Evolutionary conservation across 2,113 vertebrate species (phyloP).

Genomic region (Thermophis baileyi): DNA sequence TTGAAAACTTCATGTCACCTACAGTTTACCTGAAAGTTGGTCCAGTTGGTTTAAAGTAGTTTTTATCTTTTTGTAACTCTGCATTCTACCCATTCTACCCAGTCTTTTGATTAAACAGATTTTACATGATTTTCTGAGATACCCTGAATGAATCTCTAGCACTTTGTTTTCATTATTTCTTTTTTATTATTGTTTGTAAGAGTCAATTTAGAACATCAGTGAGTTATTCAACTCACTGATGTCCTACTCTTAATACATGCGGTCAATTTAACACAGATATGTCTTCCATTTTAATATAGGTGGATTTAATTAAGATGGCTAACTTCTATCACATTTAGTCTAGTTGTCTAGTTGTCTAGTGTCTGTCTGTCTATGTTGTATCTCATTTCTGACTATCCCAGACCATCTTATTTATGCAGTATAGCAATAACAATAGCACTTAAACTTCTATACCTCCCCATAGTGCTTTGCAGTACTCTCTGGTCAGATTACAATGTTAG

Average conservation of each 20-base stretch:
- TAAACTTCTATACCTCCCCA: not conserved
- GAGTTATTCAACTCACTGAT: not conserved
- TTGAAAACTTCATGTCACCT: not conserved
- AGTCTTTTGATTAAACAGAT: not conserved
- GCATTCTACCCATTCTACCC: not conserved
- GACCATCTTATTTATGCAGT: not conserved
- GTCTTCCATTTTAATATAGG: fast-evolving
- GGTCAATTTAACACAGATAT: not conserved
- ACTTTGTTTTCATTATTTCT: not conserved
- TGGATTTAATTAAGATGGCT: not conserved
- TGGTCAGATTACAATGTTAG: not conserved
- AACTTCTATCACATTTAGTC: not conserved
- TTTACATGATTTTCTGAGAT: not conserved
- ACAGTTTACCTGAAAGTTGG: not conserved
- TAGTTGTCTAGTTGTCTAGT: not conserved
- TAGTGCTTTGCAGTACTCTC: not conserved
- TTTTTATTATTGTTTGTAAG: not conserved
- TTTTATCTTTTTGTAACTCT: not conserved
- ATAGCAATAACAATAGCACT: not conserved
- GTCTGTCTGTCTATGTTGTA: not conserved
- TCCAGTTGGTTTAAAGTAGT: not conserved
- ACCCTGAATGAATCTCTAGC: not conserved
- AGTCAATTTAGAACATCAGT: not conserved
- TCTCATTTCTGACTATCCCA: not conserved
- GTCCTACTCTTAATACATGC: not conserved